phyloP scores from a whole-genome alignment of 2,113 vertebrate genomes.

The Thinocorus orbignyianus region DNA sequence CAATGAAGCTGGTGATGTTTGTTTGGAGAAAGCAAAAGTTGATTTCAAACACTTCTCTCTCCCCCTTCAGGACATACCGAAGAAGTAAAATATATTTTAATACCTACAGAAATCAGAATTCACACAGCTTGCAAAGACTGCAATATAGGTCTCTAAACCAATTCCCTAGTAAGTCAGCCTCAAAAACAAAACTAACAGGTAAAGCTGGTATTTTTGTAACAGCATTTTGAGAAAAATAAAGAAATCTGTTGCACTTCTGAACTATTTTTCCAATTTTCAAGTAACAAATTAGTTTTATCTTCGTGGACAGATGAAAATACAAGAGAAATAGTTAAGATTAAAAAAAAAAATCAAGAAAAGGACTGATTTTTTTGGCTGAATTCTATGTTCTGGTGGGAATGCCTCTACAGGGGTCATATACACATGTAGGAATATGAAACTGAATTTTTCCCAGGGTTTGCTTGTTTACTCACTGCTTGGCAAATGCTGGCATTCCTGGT shows the following conservation, averaged over 20 bases:
- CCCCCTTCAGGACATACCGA: not conserved
- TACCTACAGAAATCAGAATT: not conserved
- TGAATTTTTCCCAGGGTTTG: not conserved
- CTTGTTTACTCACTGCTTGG: constrained; percentile 88
- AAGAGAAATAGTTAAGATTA: not conserved
- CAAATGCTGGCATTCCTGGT: constrained; percentile 87
- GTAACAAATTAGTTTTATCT: not conserved
- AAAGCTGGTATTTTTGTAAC: not conserved
- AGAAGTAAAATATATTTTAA: not conserved
- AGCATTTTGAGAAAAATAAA: not conserved
- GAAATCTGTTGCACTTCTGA: not conserved
- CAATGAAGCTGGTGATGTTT: not conserved
- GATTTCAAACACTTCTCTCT: not conserved
- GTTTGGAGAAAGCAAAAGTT: not conserved
- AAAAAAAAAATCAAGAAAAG: not conserved
- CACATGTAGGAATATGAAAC: not conserved
- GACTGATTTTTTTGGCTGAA: not conserved
- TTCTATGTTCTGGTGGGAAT: not conserved
- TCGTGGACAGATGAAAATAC: not conserved
- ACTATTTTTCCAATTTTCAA: not conserved
- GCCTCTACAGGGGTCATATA: accelerated
- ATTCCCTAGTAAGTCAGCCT: not conserved
- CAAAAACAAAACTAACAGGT: not conserved
- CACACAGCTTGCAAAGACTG: not conserved
- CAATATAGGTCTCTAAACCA: not conserved